Evolutionary conservation across 2,113 vertebrate species (phyloP).

Genomic region (Hippocampus comes): DNA sequence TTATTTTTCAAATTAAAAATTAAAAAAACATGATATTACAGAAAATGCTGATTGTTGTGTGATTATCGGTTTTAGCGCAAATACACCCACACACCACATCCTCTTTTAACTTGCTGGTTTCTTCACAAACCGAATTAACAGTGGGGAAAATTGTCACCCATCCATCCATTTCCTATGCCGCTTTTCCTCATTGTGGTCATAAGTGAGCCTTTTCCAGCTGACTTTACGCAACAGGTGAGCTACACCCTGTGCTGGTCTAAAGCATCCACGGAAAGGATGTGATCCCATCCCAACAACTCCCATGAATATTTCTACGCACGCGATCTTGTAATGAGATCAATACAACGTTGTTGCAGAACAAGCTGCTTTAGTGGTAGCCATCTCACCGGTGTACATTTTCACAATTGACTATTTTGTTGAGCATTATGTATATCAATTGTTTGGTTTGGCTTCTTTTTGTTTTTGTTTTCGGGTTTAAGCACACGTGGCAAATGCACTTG

Average conservation of each 20-base stretch:
- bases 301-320: too few species aligned
- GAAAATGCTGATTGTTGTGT: slow-evolving; percentile 63
- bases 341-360: too few species aligned
- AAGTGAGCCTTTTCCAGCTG: background rate
- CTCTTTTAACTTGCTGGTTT: background rate
- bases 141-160: background rate
- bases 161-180: background rate
- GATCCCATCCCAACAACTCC: too few species aligned
- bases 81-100: background rate
- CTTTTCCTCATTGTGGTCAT: background rate
- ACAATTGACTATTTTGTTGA: background rate
- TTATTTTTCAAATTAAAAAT: slow-evolving; percentile 84
- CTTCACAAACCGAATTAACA: background rate
- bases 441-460: background rate
- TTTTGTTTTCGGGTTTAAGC: too few species aligned
- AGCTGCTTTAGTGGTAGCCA: too few species aligned
- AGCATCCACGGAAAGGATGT: too few species aligned
- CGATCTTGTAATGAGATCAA: too few species aligned
- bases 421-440: background rate
- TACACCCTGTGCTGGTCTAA: too few species aligned
- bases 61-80: slow-evolving; percentile 7
- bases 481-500: too few species aligned
- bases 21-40: slow-evolving; percentile 78
- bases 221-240: background rate
- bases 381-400: too few species aligned